Conservation (phyloP, 2,888 invertebrate genomes). For the Cyclophora punctaria region DNA sequence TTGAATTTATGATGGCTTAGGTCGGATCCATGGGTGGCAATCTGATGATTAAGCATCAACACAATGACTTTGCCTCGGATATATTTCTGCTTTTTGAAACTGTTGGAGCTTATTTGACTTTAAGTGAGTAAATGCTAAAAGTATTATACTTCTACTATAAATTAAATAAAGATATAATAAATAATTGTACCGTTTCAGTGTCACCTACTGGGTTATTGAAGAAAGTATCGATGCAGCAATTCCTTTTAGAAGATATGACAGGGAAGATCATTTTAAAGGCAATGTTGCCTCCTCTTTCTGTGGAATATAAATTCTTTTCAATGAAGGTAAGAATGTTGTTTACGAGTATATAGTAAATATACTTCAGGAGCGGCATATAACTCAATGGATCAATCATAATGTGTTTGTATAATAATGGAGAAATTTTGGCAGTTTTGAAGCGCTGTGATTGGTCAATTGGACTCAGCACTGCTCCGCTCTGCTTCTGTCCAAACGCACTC, state of each 20-base stretch:
- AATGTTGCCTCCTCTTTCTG: constrained; percentile 36
- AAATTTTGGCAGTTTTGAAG: background rate
- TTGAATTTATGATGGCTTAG: constrained; percentile 31
- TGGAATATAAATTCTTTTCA: constrained; percentile 25
- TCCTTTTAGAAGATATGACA: constrained; percentile 55
- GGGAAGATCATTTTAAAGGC: constrained; percentile 41
- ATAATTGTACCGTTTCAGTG: constrained; percentile 24
- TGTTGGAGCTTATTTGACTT: constrained; percentile 39
- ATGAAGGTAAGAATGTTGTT: constrained; percentile 32
- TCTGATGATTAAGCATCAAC: constrained; percentile 78
- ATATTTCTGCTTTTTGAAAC: constrained; percentile 72
- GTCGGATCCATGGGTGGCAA: constrained; percentile 82
- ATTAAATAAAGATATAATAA: too few relatives aligned
- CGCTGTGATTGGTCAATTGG: too few relatives aligned
- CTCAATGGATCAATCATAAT: background rate
- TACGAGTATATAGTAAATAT: background rate
- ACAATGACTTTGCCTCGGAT: constrained; percentile 82
- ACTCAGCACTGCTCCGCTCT: too few relatives aligned
- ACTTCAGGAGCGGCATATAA: background rate
- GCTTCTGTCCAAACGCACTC: too few relatives aligned
- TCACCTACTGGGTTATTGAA: constrained; percentile 21
- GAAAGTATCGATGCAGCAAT: constrained; percentile 48
- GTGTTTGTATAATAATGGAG: background rate
- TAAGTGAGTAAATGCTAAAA: constrained; percentile 27
- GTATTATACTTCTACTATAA: too few relatives aligned